Base-by-base conservation (phyloP, 2,888 invertebrate species). In the Acrocera orbiculus region DNA sequence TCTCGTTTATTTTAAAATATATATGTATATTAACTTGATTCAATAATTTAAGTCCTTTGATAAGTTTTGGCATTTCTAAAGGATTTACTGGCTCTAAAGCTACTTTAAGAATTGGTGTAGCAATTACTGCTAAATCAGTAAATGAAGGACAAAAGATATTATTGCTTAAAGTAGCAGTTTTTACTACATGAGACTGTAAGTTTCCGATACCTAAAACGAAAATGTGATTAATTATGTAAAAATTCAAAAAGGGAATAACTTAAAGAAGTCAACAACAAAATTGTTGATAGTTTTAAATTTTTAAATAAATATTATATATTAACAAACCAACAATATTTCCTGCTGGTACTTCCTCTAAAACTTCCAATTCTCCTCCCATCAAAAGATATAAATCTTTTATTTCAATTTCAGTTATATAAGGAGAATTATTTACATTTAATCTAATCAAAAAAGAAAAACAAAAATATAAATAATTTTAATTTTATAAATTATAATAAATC, bases 301-400 rank as follows among this genome's bases (percentile, higher is more conserved):
- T 19, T 8, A 4, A 2, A 10, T 22, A 22, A 22, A 22, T 10
- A 22, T 6, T 6, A 22, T 9, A n/a, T n/a, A 10, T 22, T 9
- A 30, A 45, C 50, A 49, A 52, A 73, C 80, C 82, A 39, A 92
- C 69, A 39, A 96, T 78, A 58, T 89, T 92, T 5, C 96, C 96
- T 27, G 90, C 86, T 3, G 81, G 73, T 2, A 86, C 80, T 52
- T 74, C 69, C 17, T 79, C 73, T 23, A 93, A 66, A 0, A 64
- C 54, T 54, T 86, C 79, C 34, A 95, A 56, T 48, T 96, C 95
- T 45, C 87, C 69, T 6, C 96, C 98, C 82, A 95, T 87, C 38
- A 96, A 66, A 44, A 92, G 64, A 52, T 86, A 98, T 2, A 98
- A 60, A 39, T 80, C 73, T 30, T 74, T 70, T 9, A 95, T 68